Base-by-base conservation (phyloP, 2,888 invertebrate genomes). In the Ochlodes sylvanus region DNA sequence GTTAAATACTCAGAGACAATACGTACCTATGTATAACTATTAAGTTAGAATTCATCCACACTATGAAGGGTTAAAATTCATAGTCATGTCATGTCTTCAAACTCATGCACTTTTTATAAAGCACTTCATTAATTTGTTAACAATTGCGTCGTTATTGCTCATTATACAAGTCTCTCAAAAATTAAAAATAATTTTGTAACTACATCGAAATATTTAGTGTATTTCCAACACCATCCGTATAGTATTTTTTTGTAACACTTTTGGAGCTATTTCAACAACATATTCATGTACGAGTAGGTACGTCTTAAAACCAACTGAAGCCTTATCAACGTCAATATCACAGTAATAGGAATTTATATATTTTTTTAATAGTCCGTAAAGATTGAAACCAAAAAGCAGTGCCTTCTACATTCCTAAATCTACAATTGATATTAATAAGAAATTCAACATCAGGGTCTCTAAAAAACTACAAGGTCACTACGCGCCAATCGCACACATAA, bases 1-100 rank as follows among this genome's bases (percentile, higher is more conserved):
- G 21, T 21, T n/a, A 27, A 52, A 52, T 52, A 10, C 56, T 68
- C 62, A 68, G 62, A 68, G 62, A 68, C 62, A 68, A 68, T 68
- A 68, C 56, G 14, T 50, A 47, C 15, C 44, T 47, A 47, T n/a
- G n/a, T n/a, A n/a, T 50, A 0, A 50, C 50, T 52, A 14, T 38
- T 19, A 52, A 21, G 21, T 14, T 7, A 19, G 50, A 50, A 3
- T 19, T 50, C 17, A n/a, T 19, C 7, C 6, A 44, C n/a, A 15
- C 44, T 44, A 15, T 15, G 15, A 44, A 10, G n/a, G n/a, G 44
- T 1, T 5, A n/a, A n/a, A n/a, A n/a, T 42, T 65, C 52, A 57
- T 60, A 54, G 42, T 62, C 34, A 44, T 17, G 50, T n/a, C n/a
- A n/a, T 19, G 15, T 19, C 19, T 50, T 19, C 41, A 38, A 41